A percentile compares a stretch with the other conserved stretches of the same genome.
These are phyloP conservation scores for Ecdyonurus torrentis DNA, from an alignment of 2,888 invertebrate genomes.

Conservation along the genomic window DNA sequence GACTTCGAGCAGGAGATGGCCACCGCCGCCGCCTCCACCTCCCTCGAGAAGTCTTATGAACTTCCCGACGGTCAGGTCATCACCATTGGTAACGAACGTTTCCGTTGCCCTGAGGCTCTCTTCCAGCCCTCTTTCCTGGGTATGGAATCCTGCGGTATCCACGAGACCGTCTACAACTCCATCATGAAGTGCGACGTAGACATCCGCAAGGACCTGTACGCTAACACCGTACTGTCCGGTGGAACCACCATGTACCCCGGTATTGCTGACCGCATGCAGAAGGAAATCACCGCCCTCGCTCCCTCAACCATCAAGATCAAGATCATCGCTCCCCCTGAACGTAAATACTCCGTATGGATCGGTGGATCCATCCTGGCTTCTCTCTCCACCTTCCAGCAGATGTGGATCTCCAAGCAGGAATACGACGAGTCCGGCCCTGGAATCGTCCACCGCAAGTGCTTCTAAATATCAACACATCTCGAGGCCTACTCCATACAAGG, in stretches of 20 bases:
- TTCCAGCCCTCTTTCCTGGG: slow-evolving; percentile 53
- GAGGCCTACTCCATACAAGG: too few species aligned
- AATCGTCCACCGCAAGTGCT: slow-evolving; percentile 2
- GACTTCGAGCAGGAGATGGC: slow-evolving; percentile 87
- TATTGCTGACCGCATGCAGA: slow-evolving; percentile 81
- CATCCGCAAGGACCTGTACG: slow-evolving; percentile 87
- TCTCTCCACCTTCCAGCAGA: too few species aligned
- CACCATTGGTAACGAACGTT: slow-evolving; percentile 81
- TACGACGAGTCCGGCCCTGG: too few species aligned
- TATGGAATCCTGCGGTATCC: slow-evolving; percentile 85
- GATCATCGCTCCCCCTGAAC: slow-evolving; percentile 82
- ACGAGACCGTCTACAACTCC: slow-evolving; percentile 90
- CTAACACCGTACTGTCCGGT: slow-evolving; percentile 82
- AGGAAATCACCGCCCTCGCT: slow-evolving; percentile 76
- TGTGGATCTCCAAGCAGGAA: too few species aligned
- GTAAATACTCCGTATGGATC: slow-evolving; percentile 73
- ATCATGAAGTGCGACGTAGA: slow-evolving; percentile 97
- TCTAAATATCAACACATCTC: too few species aligned
- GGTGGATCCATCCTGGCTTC: too few species aligned
- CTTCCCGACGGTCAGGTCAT: slow-evolving; percentile 85
- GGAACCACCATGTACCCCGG: slow-evolving; percentile 81
- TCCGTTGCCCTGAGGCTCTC: slow-evolving; percentile 65
- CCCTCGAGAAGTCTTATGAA: slow-evolving; percentile 80
- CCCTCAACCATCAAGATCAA: slow-evolving; percentile 90
- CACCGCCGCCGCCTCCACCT: slow-evolving; percentile 77